Evolutionary conservation across 2,113 vertebrate genomes (phyloP), one percentile per base, ranked within the genome.

Genomic region (Cololabis saira): DNA sequence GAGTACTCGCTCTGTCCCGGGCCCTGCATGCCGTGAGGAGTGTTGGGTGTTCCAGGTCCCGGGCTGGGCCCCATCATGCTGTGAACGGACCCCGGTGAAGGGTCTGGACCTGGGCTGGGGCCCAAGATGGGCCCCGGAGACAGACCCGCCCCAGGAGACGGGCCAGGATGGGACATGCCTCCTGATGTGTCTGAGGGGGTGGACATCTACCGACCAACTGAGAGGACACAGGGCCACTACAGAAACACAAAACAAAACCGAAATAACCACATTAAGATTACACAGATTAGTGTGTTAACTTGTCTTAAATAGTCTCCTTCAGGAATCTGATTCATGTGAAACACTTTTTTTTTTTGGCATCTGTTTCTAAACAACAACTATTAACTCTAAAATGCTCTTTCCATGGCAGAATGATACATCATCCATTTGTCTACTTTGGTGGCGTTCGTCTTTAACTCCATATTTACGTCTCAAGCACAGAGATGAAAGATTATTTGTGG

Each of bases 51-150:
- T 66, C 98, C 97, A 41, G 98, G 97, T 58, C 98, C 97, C 50
- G 98, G 96, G 83, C 97, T 98, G 8, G 96, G 96, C 60, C 98
- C 98, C 96, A 98, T 98, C 96, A 98, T 98, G 58, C 96, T 98
- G 91, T 99, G 98, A 61, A 98, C 97, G 5, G 98, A 98, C 73
- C 97, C 93, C 10, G 97, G 98, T 67, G 97, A 99, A 0, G 95
- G 96, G 2, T 97, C 97, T 6, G 98, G 97, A 76, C 98, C 97
- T 50, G 98, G 97, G 73, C 97, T 99, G 30, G 97, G 97, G 59
- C 97, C 98, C 56, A 99, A 85, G 84, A 97, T 98, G n/a, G 97
- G 98, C 78, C 97, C 97, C 50, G 98, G 98, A 53, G 97, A 99
- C 47, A 96, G 94, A 33, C 96, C 96, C 1, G 96, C 94, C 69